Evolutionary conservation across 1,140 invertebrate genomes (phyloP).

Genomic region (Ladona fulva): DNA sequence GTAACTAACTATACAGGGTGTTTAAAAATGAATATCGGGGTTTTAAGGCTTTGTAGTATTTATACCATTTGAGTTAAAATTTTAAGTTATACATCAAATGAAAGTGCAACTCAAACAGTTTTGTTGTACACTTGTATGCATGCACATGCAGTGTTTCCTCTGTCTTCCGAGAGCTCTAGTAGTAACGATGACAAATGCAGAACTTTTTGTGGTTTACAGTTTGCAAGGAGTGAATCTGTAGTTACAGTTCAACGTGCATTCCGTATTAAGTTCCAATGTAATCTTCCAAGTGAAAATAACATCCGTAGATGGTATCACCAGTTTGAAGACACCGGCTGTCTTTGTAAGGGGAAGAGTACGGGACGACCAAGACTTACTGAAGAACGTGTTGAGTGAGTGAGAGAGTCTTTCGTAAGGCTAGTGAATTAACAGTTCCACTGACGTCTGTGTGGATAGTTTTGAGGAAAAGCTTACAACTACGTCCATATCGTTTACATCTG

Average conservation of each 20-base stretch:
- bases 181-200: background rate
- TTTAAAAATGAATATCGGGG: too few relatives aligned
- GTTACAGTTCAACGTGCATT: too few relatives aligned
- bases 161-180: background rate
- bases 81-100: too few relatives aligned
- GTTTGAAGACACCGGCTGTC: too few relatives aligned
- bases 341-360: background rate
- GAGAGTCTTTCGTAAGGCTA: background rate
- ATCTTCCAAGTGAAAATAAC: too few relatives aligned
- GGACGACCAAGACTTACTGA: background rate
- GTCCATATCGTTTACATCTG: slow-evolving; percentile 13
- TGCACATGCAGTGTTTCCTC: background rate
- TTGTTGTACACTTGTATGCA: too few relatives aligned
- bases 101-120: too few relatives aligned
- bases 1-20: too few relatives aligned
- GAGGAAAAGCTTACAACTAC: slow-evolving; percentile 13
- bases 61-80: too few relatives aligned
- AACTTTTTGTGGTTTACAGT: background rate
- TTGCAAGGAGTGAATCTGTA: background rate
- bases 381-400: background rate
- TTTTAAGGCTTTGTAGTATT: too few relatives aligned
- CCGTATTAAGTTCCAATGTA: too few relatives aligned
- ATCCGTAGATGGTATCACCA: too few relatives aligned
- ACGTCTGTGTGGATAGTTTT: slow-evolving; percentile 1
- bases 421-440: background rate